Evolutionary conservation across 2,888 invertebrate genomes (phyloP).

Genomic region (Amphipyra tragopoginis): DNA sequence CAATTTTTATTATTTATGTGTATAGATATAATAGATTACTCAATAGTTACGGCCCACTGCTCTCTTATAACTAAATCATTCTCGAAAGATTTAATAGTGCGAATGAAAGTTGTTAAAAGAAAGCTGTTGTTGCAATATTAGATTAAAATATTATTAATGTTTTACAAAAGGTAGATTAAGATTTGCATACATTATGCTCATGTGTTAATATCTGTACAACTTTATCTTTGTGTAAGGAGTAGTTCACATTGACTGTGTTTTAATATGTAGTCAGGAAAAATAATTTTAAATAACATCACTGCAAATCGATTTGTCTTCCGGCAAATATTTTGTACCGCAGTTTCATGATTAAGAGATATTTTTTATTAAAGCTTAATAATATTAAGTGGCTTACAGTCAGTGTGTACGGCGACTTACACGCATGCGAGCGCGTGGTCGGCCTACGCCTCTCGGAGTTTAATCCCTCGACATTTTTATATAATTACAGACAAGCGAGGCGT

Average conservation of each 20-base stretch:
- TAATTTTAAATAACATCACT: not conserved
- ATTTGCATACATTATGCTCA: constrained; percentile 70
- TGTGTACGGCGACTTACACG: constrained; percentile 48
- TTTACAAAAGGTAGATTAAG: constrained; percentile 68
- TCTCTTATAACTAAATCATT: constrained; percentile 61
- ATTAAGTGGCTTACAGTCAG: not conserved
- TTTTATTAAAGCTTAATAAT: not conserved
- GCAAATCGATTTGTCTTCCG: not conserved
- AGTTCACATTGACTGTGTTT: constrained; percentile 15
- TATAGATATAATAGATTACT: constrained; percentile 58
- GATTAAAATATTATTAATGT: constrained; percentile 67
- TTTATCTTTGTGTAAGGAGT: constrained; percentile 24
- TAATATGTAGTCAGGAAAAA: not conserved
- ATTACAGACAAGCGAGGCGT: constrained; percentile 72
- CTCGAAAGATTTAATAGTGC: constrained; percentile 64
- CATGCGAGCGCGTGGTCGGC: constrained; percentile 59
- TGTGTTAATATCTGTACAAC: constrained; percentile 43
- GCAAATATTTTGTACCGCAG: not conserved
- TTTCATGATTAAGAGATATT: not conserved
- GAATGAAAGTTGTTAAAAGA: constrained; percentile 72
- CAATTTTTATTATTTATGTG: constrained; percentile 61
- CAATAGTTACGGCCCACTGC: constrained; percentile 58
- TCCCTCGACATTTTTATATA: constrained; percentile 77
- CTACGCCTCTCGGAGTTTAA: constrained; percentile 67
- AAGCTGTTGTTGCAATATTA: constrained; percentile 65